Base-by-base conservation (phyloP, 1,140 invertebrate genomes). In the Himalopsyche phryganea region DNA sequence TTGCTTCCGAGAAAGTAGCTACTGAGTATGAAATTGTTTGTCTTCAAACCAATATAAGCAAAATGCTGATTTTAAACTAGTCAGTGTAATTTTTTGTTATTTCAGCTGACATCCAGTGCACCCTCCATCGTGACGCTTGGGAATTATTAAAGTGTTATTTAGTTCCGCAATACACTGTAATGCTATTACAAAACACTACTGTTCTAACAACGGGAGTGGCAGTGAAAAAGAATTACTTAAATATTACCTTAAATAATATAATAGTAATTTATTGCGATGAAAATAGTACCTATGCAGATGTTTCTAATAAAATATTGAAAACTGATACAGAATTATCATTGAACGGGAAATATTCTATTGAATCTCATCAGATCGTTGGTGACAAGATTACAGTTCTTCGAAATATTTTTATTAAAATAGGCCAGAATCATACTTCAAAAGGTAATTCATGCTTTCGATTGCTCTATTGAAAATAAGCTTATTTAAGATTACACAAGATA, bases 191-290 rank as follows among this genome's bases (percentile, higher is more conserved):
- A 41, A 54, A 64, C 23, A 47, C 50, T 1, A 45, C 62, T 10
- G 42, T 64, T 7, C 46, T 64, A 10, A 61, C 53, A 9, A 58
- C 54, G 2, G 62, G 62, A 15, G 46, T 11, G 6, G 35, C 50
- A 1, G 17, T 52, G 13, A 64, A 64, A 17, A 64, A 64, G 33
- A 53, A 48, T 23, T 61, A 61, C 50, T 50, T 64, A 15, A 64
- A 61, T 19, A 64, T 64, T n/a, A 64, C 62, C 14, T 35, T 52
- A 19, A 61, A 61, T 33, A 64, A 64, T 54, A 58, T 64, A 46
- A 14, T 57, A 1, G 32, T 42, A 13, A 36, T 64, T 23, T 64
- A 58, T 44, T 57, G 53, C 14, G 54, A 64, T 23, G 49, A 53
- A 15, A 50, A 60, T 20, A 64, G 45, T 54, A 32, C 41, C 4